Evolutionary conservation across 2,113 vertebrate genomes (phyloP), one percentile per base, ranked within the genome.

Genomic region (Eptesicus fuscus): DNA sequence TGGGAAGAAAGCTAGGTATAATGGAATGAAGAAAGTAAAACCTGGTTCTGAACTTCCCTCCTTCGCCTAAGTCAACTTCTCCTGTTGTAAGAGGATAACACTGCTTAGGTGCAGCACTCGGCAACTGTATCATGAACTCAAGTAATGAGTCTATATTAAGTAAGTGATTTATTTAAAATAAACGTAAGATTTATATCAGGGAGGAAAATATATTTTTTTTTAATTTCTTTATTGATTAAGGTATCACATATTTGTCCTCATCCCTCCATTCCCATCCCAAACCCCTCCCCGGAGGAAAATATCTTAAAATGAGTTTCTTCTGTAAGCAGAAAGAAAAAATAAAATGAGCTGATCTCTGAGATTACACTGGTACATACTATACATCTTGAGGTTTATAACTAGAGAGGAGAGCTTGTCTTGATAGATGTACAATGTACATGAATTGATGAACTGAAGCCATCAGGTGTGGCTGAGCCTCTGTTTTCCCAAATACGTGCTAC

Each of bases 391-490:
- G 82, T 92, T 96, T 87, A 92, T 96, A 22, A 59, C 47, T 78
- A 83, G 80, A 85, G 47, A 87, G 44, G 76, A 47, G 42, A 56
- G 78, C 78, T 83, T 93, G 84, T 49, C 78, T 84, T 95, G 74
- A 95, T 65, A 91, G n/a, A 22, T 93, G 87, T 93, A 85, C 95
- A 83, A 95, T 74, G n/a, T 80, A 71, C 59, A 47, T 76, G 59
- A 95, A 95, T 18, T 92, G 71, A 94, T 97, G 86, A 94, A 93
- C 85, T 3, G 35, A 96, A 79, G 32, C 40, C 49, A 78, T 69
- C 88, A 71, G 86, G 87, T 95, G 90, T 91, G 42, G 44, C 79
- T 69, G 17, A 67, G 51, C 17, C 9, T 22, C 35, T 91, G 85
- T 93, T 76, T 94, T 90, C 40, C 51, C 82, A 70, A 84, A 94